phyloP scores from a whole-genome alignment of 2,113 vertebrate genomes.

The Leptodactylus fuscus region DNA sequence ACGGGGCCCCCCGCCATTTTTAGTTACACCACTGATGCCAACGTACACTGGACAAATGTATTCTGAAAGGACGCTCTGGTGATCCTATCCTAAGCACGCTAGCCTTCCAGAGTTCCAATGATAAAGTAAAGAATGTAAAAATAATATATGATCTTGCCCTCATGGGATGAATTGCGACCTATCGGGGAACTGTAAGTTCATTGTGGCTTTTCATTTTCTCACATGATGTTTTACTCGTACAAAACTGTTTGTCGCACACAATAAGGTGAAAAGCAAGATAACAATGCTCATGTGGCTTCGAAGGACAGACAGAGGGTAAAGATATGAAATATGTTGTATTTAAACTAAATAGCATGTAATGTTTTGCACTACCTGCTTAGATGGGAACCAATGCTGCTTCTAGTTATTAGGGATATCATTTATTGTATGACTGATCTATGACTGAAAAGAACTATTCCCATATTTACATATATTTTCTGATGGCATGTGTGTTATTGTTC shows the following conservation, averaged over 20 bases:
- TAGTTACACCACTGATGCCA: no score
- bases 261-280: conserved; percentile 30
- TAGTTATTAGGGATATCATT: not conserved
- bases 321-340: conserved; percentile 10
- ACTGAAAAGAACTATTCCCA: not conserved
- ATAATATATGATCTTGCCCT: no score
- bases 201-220: not conserved
- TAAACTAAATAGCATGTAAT: not conserved
- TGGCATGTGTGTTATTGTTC: not conserved
- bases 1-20: no score
- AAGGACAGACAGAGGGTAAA: conserved; percentile 33
- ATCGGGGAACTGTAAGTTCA: no score
- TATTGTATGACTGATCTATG: no score
- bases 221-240: not conserved
- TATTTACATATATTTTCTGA: not conserved
- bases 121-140: no score
- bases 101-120: no score
- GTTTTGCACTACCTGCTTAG: not conserved
- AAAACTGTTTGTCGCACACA: conserved; percentile 19
- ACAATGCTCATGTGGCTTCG: conserved; percentile 5
- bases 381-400: not conserved
- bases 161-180: no score
- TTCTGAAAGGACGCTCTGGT: no score
- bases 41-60: no score
- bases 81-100: no score